Evolutionary conservation across 2,113 vertebrate species (phyloP), one percentile per base, ranked within the genome.

Genomic region (Pollimyrus isidori): DNA sequence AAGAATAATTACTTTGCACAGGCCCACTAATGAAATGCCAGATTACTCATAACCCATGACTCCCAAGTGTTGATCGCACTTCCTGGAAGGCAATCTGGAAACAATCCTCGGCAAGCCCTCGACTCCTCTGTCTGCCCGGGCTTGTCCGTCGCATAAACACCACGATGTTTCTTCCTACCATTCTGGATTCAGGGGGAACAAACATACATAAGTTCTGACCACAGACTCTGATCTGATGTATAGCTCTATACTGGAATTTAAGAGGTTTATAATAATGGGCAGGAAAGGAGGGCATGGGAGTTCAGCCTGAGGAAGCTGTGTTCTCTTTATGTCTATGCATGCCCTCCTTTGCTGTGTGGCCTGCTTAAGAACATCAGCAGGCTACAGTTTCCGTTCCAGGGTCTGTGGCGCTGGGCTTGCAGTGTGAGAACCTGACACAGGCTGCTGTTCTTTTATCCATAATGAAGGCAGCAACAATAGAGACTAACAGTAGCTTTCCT

Each of bases 331-430:
- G 17, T 7, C 85, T 65, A 58, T 17, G 42, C 30, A 15, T 26
- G 15, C 4, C 86, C 46, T 35, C 85, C 5, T 1, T 21, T 26
- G 3, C 87, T 26, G 87, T n/a, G 46, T 7, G 30, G 53, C 23
- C 56, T 13, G 39, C 21, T 56, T 23, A 21, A 21, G 86, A 30
- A 49, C 19, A 69, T 46, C n/a, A 45, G 45, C 17, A 65, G n/a
- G 92, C 62, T 49, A 83, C 76, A 65, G 50, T 88, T 26, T 0
- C n/a, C 89, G 23, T 87, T 89, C 5, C 49, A 19, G 58, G 87
- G 86, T 89, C 45, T 39, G 69, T 86, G 53, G 86, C 92, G 88
- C 89, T 91, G 90, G 90, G 88, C 91, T 86, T 88, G 89, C 89
- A 91, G 69, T 35, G 23, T 49, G 42, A 21, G 39, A 87, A 30